phyloP scores from a whole-genome alignment of 2,113 vertebrate genomes.

The Illadopsis cleaveri region DNA sequence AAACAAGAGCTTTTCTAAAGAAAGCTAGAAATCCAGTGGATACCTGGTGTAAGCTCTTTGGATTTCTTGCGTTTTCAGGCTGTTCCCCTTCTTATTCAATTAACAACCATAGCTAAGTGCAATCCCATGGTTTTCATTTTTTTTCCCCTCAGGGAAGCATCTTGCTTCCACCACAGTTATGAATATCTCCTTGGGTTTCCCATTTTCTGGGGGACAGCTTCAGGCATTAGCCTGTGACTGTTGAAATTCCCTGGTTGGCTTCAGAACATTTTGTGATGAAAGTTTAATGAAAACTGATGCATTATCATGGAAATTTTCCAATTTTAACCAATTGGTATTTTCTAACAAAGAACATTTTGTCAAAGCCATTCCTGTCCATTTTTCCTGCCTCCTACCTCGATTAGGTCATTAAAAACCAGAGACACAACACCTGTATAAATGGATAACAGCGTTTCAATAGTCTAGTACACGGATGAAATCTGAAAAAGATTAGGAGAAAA shows the following conservation, averaged over 20 bases:
- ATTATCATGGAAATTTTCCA: background rate
- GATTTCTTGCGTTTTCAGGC: background rate
- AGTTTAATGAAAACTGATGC: background rate
- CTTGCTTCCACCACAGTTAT: background rate
- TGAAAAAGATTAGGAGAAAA: conserved; percentile 1
- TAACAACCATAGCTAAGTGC: background rate
- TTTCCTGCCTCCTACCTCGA: background rate
- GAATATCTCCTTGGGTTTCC: background rate
- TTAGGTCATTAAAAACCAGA: background rate
- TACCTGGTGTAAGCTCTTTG: background rate
- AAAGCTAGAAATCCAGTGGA: background rate
- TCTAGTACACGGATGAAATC: background rate
- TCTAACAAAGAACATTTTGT: conserved; percentile 30
- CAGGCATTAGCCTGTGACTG: background rate
- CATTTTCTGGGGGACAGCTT: background rate
- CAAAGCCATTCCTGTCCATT: background rate
- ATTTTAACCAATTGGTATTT: background rate
- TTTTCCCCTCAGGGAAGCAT: background rate
- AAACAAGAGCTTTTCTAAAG: background rate
- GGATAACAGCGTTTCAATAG: background rate
- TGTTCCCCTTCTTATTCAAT: background rate
- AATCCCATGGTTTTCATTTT: background rate
- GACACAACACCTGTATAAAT: background rate
- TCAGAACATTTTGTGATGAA: background rate
- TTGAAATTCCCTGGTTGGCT: background rate